A percentile compares a stretch with the other conserved stretches of the same genome.
These are phyloP conservation scores for Riptortus pedestris DNA, from an alignment of 1,140 invertebrate genomes.

Conservation along the genomic window DNA sequence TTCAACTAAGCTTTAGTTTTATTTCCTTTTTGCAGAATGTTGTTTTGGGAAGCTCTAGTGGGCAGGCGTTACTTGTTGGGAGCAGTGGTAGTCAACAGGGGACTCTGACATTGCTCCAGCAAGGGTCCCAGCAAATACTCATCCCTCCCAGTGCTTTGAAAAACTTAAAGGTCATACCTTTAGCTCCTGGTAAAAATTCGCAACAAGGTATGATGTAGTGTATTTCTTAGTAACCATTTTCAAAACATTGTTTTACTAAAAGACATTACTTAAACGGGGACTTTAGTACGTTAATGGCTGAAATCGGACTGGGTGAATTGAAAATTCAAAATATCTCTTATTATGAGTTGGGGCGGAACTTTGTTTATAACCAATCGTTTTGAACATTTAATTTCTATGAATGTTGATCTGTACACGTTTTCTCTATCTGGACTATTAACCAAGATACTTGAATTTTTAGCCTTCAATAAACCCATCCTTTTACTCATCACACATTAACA, in stretches of 20 bases:
- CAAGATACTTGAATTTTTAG: too few species aligned
- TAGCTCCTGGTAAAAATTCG: constrained; percentile 35
- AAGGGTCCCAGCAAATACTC: constrained; percentile 44
- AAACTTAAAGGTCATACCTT: constrained; percentile 54
- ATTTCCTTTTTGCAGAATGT: constrained; percentile 40
- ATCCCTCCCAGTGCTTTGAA: constrained; percentile 51
- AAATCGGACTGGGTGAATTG: background rate
- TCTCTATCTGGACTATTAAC: too few species aligned
- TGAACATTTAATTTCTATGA: background rate
- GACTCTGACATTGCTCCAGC: constrained; percentile 32
- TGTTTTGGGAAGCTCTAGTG: constrained; percentile 43
- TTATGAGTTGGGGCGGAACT: background rate
- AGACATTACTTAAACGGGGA: background rate
- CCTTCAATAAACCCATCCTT: too few species aligned
- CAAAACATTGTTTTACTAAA: background rate
- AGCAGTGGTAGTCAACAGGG: constrained; percentile 24
- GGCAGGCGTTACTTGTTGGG: constrained; percentile 34
- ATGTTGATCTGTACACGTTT: too few species aligned
- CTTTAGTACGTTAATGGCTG: background rate
- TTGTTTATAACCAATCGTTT: background rate
- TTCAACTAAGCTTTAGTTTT: too few species aligned
- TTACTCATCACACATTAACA: too few species aligned
- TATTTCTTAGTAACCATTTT: background rate
- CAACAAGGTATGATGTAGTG: constrained; percentile 18
- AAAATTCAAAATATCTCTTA: background rate